Conservation (phyloP, 1,140 invertebrate species). For the Linepithema humile region DNA sequence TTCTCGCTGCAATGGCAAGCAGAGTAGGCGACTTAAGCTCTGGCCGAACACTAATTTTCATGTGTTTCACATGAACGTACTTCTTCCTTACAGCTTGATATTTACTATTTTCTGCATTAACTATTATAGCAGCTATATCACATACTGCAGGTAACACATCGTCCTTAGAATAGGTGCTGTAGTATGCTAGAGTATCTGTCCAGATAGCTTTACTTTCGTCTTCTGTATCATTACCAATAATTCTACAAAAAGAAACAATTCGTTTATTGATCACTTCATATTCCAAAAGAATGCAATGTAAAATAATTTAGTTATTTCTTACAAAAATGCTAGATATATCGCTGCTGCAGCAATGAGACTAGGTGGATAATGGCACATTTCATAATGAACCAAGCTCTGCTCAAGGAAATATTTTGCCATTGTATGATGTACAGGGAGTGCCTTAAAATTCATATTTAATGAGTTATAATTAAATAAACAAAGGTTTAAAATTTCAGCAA, state of each 20-base stretch:
- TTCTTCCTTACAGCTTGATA: constrained; percentile 87
- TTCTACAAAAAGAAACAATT: constrained; percentile 42
- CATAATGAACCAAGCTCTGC: constrained; percentile 92
- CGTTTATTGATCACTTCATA: background rate
- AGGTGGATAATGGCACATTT: constrained; percentile 91
- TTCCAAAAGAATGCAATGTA: background rate
- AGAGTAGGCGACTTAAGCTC: constrained; percentile 84
- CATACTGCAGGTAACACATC: constrained; percentile 86
- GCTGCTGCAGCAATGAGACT: constrained; percentile 92
- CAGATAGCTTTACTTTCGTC: constrained; percentile 82
- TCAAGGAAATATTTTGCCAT: constrained; percentile 98
- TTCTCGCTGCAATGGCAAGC: constrained; percentile 71
- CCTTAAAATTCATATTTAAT: constrained; percentile 75
- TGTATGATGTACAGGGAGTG: constrained; percentile 89
- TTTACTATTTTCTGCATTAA: constrained; percentile 86
- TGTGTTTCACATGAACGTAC: constrained; percentile 85
- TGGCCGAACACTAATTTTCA: constrained; percentile 86
- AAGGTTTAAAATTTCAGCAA: background rate
- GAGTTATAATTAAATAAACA: constrained; percentile 22
- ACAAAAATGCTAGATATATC: constrained; percentile 89
- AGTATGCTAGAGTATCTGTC: constrained; percentile 87
- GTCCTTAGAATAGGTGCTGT: constrained; percentile 86
- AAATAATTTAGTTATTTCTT: constrained; percentile 60
- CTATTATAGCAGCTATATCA: constrained; percentile 86
- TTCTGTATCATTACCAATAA: constrained; percentile 79